Conservation (phyloP, 2,113 vertebrate species). For the Aleadryas rufinucha region DNA sequence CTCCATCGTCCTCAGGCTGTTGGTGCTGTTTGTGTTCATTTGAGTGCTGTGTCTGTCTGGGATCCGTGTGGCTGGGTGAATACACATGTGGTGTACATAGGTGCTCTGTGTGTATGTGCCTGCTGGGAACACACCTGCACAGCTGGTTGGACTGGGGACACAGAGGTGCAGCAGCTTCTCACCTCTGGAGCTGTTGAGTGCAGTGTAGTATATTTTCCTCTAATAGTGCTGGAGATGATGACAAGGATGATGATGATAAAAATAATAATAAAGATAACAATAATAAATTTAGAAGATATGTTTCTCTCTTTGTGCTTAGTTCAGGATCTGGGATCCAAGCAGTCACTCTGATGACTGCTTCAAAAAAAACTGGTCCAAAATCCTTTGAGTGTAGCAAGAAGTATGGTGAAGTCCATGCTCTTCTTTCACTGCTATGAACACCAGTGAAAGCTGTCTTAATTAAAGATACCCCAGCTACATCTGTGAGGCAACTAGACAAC, state of each 20-base stretch:
- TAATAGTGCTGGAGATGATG: not conserved
- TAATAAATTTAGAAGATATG: not conserved
- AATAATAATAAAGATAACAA: not conserved
- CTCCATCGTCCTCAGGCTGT: not conserved
- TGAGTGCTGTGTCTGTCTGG: not conserved
- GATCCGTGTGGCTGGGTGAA: not conserved
- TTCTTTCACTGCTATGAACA: not conserved
- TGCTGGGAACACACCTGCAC: not conserved
- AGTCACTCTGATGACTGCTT: not conserved
- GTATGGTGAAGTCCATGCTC: not conserved
- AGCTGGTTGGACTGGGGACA: too few species aligned
- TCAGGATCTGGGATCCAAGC: not conserved
- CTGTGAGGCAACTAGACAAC: not conserved
- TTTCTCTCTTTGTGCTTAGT: not conserved
- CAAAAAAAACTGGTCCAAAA: not conserved
- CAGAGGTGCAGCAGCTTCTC: not conserved
- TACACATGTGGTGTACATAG: rapidly evolving
- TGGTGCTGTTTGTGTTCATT: not conserved
- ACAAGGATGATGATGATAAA: too few species aligned
- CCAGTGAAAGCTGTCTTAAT: not conserved
- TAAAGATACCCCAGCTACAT: not conserved
- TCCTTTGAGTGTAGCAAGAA: not conserved
- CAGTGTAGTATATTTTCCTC: not conserved
- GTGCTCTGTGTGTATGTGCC: not conserved
- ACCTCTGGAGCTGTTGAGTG: not conserved